Percentiles rank a stretch among this genome's conserved stretches.
These are phyloP conservation scores for Bryconaethiops microstoma DNA, from an alignment of 2,797 vertebrate genomes.

Conservation along the genomic window DNA sequence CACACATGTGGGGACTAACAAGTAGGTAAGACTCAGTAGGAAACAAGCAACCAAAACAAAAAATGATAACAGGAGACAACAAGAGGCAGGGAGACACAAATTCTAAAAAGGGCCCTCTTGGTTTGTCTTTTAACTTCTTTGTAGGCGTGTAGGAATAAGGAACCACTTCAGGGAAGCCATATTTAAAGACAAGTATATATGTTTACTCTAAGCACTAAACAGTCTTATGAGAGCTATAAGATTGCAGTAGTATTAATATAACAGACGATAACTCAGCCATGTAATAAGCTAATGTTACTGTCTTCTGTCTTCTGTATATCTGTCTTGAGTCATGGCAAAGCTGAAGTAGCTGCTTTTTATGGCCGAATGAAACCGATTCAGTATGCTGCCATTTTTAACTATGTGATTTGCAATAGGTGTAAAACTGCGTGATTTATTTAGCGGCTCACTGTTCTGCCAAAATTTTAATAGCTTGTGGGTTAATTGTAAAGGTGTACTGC, in stretches of 20 bases:
- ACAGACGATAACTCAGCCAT: too few species aligned
- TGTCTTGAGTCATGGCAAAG: background rate
- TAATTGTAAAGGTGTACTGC: conserved; percentile 82
- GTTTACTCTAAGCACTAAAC: background rate
- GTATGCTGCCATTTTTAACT: conserved; percentile 71
- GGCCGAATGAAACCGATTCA: conserved; percentile 70
- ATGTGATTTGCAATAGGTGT: conserved; percentile 67
- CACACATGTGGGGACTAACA: too few species aligned
- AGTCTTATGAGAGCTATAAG: background rate
- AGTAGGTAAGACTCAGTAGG: too few species aligned
- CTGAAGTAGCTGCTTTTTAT: background rate
- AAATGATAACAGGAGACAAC: too few species aligned
- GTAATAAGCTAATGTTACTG: too few species aligned
- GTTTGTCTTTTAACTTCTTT: background rate
- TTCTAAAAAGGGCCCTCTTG: background rate
- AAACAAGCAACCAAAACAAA: too few species aligned
- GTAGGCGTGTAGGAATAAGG: background rate
- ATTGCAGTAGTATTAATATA: too few species aligned
- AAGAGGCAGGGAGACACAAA: background rate
- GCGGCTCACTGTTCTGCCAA: conserved; percentile 67
- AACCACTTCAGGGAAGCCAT: background rate
- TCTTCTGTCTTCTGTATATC: too few species aligned
- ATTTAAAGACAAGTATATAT: background rate
- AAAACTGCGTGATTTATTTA: conserved; percentile 79
- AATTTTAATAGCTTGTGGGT: conserved; percentile 79